A percentile compares a stretch with the other conserved stretches of the same genome.
These are phyloP conservation scores for Chiridota heheva DNA, from an alignment of 35 echinoderm and acorn worm species.

Conservation along the genomic window DNA sequence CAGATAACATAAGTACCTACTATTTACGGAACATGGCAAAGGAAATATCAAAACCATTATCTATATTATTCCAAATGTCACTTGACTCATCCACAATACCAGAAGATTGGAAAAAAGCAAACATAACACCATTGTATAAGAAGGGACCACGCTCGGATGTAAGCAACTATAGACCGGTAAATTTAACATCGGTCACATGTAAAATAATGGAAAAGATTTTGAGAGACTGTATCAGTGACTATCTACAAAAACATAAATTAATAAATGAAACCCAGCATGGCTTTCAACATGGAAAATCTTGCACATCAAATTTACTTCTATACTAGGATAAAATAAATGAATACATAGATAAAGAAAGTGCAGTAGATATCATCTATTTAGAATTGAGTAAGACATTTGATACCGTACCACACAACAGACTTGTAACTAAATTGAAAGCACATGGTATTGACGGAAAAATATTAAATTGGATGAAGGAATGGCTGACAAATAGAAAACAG, in stretches of 20 bases:
- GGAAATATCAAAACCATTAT: not conserved
- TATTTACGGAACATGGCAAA: conserved; percentile 13
- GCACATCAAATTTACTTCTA: not conserved
- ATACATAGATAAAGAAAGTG: not conserved
- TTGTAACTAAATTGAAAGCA: not conserved
- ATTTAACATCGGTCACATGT: conserved; percentile 10
- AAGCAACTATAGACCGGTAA: conserved; percentile 27
- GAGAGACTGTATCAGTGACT: not conserved
- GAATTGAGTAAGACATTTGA: not conserved
- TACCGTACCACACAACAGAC: not conserved
- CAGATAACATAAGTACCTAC: not conserved
- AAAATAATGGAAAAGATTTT: conserved; percentile 21
- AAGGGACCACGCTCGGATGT: conserved; percentile 5
- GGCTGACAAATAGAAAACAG: not conserved
- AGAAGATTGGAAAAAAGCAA: conserved; percentile 20
- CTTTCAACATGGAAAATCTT: conserved; percentile 16
- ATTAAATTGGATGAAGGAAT: conserved; percentile 25
- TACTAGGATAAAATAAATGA: conserved; percentile 17
- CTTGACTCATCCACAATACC: not conserved
- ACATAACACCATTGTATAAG: conserved; percentile 22
- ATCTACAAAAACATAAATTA: conserved; percentile 18
- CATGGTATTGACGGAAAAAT: conserved; percentile 13
- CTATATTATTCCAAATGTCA: not conserved
- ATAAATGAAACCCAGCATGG: conserved; percentile 12
- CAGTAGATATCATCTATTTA: not conserved